Evolutionary conservation across 2,113 vertebrate species (phyloP).

Genomic region (Hymenochirus boettgeri): DNA sequence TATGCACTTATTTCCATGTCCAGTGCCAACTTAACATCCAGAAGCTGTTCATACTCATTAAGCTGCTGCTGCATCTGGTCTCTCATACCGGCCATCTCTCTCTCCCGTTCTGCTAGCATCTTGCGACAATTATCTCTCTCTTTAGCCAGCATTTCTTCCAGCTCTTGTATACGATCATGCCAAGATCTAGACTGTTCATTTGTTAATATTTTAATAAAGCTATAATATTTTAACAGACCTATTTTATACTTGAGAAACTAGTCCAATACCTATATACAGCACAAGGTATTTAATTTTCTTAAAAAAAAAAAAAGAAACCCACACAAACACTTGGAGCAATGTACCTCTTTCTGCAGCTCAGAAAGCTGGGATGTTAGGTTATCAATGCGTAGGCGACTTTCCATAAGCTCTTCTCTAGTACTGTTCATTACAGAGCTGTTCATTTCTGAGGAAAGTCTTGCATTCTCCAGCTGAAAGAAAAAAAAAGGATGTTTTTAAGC

Average conservation of each 20-base stretch:
- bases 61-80: conserved; percentile 79
- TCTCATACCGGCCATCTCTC: conserved; percentile 68
- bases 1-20: conserved; percentile 92
- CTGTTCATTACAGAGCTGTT: conserved; percentile 65
- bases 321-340: no score
- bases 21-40: conserved; percentile 85
- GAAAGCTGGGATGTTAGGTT: conserved; percentile 71
- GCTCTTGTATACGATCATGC: conserved; percentile 73
- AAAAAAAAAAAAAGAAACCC: no score
- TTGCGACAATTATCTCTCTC: conserved; percentile 68
- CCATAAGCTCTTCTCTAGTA: conserved; percentile 77
- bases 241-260: no score
- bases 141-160: conserved; percentile 70
- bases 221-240: no score
- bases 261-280: no score
- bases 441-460: conserved; percentile 73
- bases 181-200: conserved; percentile 77
- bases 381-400: conserved; percentile 71
- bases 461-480: conserved; percentile 73
- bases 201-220: no score
- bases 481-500: background rate
- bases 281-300: no score
- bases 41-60: conserved; percentile 76
- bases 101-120: conserved; percentile 71
- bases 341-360: conserved; percentile 80